These are phyloP conservation scores for Zaprionus obscuricornis DNA, from an alignment of 2,888 invertebrate species.

Conservation along the genomic window DNA sequence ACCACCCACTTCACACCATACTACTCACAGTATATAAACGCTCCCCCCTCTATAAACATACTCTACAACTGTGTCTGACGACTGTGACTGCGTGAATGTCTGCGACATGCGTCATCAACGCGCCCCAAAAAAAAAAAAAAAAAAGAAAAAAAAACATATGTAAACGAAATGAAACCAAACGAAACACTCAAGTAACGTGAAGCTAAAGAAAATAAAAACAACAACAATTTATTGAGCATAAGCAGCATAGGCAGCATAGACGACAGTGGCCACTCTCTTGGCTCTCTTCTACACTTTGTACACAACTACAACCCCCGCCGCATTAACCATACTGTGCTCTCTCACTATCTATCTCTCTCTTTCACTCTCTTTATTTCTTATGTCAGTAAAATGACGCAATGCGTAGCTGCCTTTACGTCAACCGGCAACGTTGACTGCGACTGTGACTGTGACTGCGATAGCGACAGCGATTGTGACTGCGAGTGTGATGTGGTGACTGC, in stretches of 20 bases:
- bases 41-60: neutral
- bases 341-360: neutral
- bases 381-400: conserved; percentile 60
- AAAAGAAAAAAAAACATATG: conserved; percentile 6
- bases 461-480: too few relatives aligned
- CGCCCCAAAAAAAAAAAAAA: conserved; percentile 29
- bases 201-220: conserved; percentile 17
- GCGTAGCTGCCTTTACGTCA: conserved; percentile 61
- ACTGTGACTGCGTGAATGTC: conserved; percentile 31
- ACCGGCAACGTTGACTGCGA: conserved; percentile 34
- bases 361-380: conserved; percentile 4
- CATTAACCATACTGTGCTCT: neutral
- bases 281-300: neutral
- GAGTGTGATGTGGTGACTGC: too few relatives aligned
- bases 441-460: too few relatives aligned
- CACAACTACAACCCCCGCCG: too few relatives aligned
- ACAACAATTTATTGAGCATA: neutral
- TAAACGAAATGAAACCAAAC: too few relatives aligned
- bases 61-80: neutral
- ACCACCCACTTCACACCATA: neutral
- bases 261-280: conserved; percentile 24
- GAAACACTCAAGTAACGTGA: too few relatives aligned
- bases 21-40: too few relatives aligned
- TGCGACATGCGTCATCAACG: conserved; percentile 50
- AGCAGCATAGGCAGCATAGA: too few relatives aligned